Percentiles rank a stretch among this genome's conserved stretches.
phyloP scores from a whole-genome alignment of 2,797 vertebrate genomes.

The Centropyge bicolor region DNA sequence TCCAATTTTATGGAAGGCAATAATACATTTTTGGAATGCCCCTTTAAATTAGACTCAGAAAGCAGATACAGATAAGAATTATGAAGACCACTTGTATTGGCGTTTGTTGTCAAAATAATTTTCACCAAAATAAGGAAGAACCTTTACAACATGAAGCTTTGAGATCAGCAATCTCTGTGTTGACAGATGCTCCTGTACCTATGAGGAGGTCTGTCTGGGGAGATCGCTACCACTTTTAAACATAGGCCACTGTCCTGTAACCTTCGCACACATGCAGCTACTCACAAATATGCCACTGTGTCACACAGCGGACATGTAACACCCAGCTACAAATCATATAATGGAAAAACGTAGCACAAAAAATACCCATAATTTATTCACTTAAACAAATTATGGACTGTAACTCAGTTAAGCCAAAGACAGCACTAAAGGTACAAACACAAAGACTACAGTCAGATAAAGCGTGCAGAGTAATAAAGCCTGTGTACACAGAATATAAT shows the following conservation, averaged over 20 bases:
- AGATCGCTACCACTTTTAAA: conserved; percentile 31
- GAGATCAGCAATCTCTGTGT: conserved; percentile 4
- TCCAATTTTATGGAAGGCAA: background rate
- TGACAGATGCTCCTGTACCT: conserved; percentile 22
- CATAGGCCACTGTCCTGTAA: conserved; percentile 40
- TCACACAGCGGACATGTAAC: conserved; percentile 30
- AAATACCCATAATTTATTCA: conserved; percentile 73
- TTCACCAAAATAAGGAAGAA: background rate
- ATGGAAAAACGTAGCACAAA: conserved; percentile 28
- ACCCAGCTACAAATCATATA: conserved; percentile 26
- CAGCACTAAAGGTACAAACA: conserved; percentile 57
- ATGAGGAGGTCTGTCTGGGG: conserved; percentile 19
- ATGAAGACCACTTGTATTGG: background rate
- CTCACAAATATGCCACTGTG: conserved; percentile 37
- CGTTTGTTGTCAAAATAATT: background rate
- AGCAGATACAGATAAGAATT: background rate
- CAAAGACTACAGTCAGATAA: conserved; percentile 41
- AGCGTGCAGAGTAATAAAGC: conserved; percentile 34
- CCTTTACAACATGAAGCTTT: background rate
- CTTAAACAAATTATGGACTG: conserved; percentile 76
- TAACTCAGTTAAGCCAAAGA: conserved; percentile 45
- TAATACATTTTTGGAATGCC: conserved; percentile 4
- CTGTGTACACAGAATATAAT: conserved; percentile 21
- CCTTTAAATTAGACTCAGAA: conserved; percentile 17
- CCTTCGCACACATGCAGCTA: conserved; percentile 24